Conservation (phyloP, 2,888 invertebrate species). For the Troides oblongomaculatus region DNA sequence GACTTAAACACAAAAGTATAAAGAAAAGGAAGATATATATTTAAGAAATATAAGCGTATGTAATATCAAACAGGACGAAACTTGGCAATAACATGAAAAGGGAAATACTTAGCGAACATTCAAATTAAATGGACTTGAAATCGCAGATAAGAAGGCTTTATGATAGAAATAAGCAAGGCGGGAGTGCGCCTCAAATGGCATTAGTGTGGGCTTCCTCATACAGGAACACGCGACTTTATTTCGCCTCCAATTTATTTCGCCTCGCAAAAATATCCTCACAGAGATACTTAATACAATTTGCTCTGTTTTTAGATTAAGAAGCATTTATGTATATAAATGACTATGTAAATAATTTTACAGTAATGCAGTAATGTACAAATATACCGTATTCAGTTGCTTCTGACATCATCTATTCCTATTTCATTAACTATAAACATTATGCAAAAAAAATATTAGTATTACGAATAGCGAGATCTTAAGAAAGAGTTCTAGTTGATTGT, state of each 20-base stretch:
- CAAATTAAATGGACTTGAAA: conserved; percentile 76
- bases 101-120: conserved; percentile 35
- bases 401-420: too few species aligned
- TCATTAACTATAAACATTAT: too few species aligned
- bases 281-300: too few species aligned
- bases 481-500: too few species aligned
- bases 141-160: conserved; percentile 70
- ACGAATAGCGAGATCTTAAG: too few species aligned
- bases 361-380: too few species aligned
- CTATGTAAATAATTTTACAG: too few species aligned
- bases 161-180: conserved; percentile 56
- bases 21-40: conserved; percentile 16
- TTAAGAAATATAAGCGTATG: conserved; percentile 9
- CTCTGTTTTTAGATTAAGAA: too few species aligned
- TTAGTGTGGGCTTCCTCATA: conserved; percentile 43
- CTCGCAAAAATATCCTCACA: conserved; percentile 4
- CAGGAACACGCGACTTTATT: conserved; percentile 36
- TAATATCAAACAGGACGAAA: conserved; percentile 23
- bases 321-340: too few species aligned
- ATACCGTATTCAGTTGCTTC: too few species aligned
- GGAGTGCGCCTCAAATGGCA: conserved; percentile 33
- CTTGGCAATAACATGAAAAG: conserved; percentile 28
- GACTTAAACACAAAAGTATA: neutral
- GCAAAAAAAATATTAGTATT: too few species aligned
- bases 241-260: conserved; percentile 22